Conservation (phyloP, 1,140 invertebrate genomes). For the Eciton burchellii region DNA sequence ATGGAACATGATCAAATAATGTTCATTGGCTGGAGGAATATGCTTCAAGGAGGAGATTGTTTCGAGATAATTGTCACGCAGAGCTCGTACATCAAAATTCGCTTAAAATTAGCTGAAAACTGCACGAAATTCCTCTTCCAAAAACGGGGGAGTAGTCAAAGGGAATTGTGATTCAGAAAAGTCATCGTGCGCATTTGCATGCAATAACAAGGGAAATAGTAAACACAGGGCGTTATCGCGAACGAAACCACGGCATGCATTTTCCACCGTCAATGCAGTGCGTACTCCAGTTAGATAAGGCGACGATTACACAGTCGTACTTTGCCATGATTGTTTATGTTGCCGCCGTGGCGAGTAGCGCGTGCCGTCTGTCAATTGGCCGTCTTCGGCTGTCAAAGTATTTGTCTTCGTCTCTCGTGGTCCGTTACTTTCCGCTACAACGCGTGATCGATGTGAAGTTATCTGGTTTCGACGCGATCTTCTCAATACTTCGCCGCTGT, state of each 20-base stretch:
- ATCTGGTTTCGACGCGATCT: not conserved
- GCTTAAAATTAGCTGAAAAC: no score
- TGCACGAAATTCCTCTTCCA: no score
- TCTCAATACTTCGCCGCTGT: not conserved
- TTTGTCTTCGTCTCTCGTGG: not conserved
- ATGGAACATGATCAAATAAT: not conserved
- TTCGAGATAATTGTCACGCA: not conserved
- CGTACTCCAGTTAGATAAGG: slow-evolving; percentile 78
- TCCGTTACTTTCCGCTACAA: not conserved
- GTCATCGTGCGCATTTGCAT: not conserved
- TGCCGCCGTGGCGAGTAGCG: not conserved
- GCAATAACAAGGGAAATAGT: slow-evolving; percentile 41
- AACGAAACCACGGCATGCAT: not conserved
- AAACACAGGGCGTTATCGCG: slow-evolving; percentile 74
- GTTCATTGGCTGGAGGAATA: not conserved
- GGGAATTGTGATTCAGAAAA: not conserved
- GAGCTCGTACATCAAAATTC: not conserved
- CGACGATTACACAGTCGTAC: slow-evolving; percentile 78
- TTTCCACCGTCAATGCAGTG: not conserved
- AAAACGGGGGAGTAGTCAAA: no score
- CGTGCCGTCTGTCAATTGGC: not conserved
- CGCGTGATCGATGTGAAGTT: not conserved
- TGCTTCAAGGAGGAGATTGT: not conserved
- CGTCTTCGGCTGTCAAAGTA: not conserved
- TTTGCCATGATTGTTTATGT: slow-evolving; percentile 81